These are phyloP conservation scores for Pomatorhinus ruficollis DNA, from an alignment of 2,113 vertebrate species.

Conservation along the genomic window DNA sequence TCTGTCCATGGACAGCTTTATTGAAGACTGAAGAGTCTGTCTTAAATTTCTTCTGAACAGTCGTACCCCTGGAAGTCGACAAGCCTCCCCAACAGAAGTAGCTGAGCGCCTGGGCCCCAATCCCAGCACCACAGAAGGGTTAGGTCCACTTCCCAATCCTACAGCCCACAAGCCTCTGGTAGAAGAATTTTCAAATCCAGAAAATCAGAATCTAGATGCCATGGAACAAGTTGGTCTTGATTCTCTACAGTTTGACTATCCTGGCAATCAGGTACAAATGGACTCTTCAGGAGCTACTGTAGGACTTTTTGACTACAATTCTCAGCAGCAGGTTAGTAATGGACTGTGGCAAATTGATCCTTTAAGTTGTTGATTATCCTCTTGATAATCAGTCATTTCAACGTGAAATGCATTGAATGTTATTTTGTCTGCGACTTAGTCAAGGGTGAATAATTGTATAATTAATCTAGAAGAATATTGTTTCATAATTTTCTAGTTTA, in stretches of 20 bases:
- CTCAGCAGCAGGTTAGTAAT: constrained; percentile 94
- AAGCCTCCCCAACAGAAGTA: constrained; percentile 94
- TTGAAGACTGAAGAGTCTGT: constrained; percentile 10
- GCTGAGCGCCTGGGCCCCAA: constrained; percentile 90
- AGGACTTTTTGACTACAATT: constrained; percentile 95
- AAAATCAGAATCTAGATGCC: constrained; percentile 91
- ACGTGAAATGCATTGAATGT: neutral
- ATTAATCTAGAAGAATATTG: neutral
- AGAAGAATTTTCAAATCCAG: constrained; percentile 93
- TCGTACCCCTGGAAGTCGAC: constrained; percentile 93
- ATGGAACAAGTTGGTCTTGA: constrained; percentile 95
- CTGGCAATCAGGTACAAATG: constrained; percentile 95
- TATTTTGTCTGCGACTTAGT: neutral
- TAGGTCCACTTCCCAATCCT: constrained; percentile 88
- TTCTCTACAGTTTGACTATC: constrained; percentile 96
- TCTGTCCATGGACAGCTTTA: neutral
- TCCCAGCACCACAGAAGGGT: constrained; percentile 85
- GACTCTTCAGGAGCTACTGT: constrained; percentile 93
- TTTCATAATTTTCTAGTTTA: neutral
- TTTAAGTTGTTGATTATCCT: neutral
- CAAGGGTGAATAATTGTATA: neutral
- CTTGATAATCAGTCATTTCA: neutral
- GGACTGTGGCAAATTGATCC: neutral
- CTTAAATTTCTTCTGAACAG: constrained; percentile 70
- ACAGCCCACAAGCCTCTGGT: constrained; percentile 83